Percentiles rank a stretch among this genome's conserved stretches.
phyloP scores from a whole-genome alignment of 2,888 invertebrate genomes.

The Carcina quercana region DNA sequence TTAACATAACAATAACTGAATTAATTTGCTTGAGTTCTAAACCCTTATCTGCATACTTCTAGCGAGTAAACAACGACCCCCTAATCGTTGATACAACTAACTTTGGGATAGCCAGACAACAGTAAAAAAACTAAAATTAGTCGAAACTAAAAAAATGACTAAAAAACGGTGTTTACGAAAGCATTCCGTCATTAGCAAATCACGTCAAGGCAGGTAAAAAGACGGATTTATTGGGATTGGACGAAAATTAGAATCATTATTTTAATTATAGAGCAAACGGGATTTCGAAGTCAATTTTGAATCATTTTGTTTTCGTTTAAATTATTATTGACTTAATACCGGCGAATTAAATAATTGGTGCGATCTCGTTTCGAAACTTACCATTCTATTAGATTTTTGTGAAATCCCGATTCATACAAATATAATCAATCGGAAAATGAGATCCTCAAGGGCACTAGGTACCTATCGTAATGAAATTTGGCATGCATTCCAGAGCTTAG shows the following conservation, averaged over 20 bases:
- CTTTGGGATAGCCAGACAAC: slow-evolving; percentile 19
- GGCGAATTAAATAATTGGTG: too few relatives aligned
- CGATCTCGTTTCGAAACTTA: too few relatives aligned
- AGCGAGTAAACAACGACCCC: slow-evolving; percentile 45
- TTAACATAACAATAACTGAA: slow-evolving; percentile 54
- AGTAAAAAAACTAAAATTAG: neutral
- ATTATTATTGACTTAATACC: too few relatives aligned
- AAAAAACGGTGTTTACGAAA: slow-evolving; percentile 19
- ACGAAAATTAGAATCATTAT: slow-evolving; percentile 58
- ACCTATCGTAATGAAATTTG: too few relatives aligned
- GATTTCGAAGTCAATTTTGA: slow-evolving; percentile 33
- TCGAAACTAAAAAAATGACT: slow-evolving; percentile 20
- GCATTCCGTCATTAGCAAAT: slow-evolving; percentile 49
- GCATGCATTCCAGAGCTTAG: too few relatives aligned
- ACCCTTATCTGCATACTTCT: slow-evolving; percentile 38
- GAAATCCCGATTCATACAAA: too few relatives aligned
- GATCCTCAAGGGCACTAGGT: too few relatives aligned
- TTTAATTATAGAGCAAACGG: slow-evolving; percentile 65
- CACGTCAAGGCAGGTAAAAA: slow-evolving; percentile 51
- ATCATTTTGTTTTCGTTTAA: slow-evolving; percentile 22
- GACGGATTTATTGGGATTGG: slow-evolving; percentile 45
- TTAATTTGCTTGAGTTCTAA: slow-evolving; percentile 33
- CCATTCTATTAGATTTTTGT: too few relatives aligned
- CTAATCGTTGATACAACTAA: slow-evolving; percentile 52
- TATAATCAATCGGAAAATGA: too few relatives aligned